Evolutionary conservation across 2,113 vertebrate genomes (phyloP).

Genomic region (Isurus oxyrinchus): DNA sequence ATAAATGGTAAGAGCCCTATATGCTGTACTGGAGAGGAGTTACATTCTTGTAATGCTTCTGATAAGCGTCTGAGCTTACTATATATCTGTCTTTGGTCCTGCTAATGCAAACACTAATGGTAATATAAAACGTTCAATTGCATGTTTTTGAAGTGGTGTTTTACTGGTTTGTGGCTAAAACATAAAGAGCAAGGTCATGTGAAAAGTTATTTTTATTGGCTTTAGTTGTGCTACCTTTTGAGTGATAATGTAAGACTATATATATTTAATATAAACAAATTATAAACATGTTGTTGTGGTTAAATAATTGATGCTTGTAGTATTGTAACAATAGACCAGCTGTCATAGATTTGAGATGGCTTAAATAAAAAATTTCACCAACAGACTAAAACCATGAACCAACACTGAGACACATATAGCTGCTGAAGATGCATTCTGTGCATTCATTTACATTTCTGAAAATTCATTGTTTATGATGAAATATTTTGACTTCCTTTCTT

Average conservation of each 20-base stretch:
- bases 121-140: not conserved
- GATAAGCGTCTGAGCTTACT: not conserved
- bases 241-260: not conserved
- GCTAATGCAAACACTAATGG: not conserved
- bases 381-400: not conserved
- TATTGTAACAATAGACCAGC: not conserved
- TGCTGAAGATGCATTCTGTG: not conserved
- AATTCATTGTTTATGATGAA: not conserved
- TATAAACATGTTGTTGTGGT: slow-evolving; percentile 5
- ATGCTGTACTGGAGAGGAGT: not conserved
- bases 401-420: not conserved
- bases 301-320: not conserved
- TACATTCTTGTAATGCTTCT: not conserved
- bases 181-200: not conserved
- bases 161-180: not conserved
- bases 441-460: not conserved
- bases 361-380: not conserved
- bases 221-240: not conserved
- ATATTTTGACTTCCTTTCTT: not conserved
- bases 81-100: not conserved
- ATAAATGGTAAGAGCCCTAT: no score
- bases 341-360: not conserved
- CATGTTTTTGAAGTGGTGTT: not conserved
- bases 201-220: not conserved
- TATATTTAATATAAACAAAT: not conserved